Conservation (phyloP, 2,113 vertebrate genomes). For the Lagenorhynchus albirostris region DNA sequence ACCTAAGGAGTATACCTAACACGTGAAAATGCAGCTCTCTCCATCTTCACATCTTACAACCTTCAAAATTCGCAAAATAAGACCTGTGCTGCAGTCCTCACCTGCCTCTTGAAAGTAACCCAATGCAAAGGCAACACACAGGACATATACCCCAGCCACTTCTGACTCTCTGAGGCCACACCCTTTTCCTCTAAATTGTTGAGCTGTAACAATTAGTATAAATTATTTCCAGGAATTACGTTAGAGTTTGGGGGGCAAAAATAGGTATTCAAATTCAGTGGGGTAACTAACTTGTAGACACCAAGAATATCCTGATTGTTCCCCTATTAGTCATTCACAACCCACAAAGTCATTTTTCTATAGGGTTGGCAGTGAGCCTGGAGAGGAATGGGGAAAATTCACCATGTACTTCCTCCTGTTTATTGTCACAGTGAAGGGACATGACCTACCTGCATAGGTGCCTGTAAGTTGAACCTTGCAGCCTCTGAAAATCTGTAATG, state of each 20-base stretch:
- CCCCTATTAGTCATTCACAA: neutral
- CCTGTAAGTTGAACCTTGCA: neutral
- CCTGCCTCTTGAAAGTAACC: neutral
- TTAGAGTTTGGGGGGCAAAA: neutral
- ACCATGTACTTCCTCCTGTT: neutral
- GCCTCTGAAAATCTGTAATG: neutral
- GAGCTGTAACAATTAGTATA: neutral
- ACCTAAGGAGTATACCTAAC: neutral
- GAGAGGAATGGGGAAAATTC: neutral
- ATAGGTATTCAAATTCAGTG: neutral
- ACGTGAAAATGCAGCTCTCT: neutral
- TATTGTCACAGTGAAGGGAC: neutral
- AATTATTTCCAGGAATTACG: constrained; percentile 32
- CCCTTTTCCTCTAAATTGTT: constrained; percentile 24
- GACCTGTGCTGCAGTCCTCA: neutral
- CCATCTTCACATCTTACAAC: neutral
- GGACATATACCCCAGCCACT: no score
- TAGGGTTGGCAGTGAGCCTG: neutral
- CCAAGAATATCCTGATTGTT: neutral
- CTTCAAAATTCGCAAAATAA: neutral
- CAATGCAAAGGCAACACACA: neutral
- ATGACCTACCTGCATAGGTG: neutral
- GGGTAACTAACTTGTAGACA: neutral
- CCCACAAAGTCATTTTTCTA: neutral
- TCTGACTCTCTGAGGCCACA: neutral